Base-by-base conservation (phyloP, 2,113 vertebrate species). In the Sceloporus undulatus region DNA sequence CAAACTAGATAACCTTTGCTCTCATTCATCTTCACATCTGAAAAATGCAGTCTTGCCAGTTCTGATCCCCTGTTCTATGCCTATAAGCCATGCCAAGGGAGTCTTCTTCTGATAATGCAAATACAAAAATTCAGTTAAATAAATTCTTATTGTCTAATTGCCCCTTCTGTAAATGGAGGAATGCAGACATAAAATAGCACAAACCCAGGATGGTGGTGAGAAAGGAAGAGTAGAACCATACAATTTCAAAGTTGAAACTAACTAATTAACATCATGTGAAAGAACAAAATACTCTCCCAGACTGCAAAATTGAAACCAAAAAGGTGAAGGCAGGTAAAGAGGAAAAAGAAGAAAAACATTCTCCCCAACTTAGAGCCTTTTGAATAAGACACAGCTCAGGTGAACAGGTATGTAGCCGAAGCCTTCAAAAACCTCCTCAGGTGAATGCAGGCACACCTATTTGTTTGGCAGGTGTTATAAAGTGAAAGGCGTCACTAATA, bases 281-380 rank as follows among this genome's bases (percentile, higher is more conserved):
- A 48, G 48, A 48, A 48, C 48, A n/a, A 66, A 65, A 65, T 29
- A 14, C 74, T 27, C 54, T n/a, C 19, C 11, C 73, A 21, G 11
- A 80, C 87, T 66, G 84, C 77, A 79, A 85, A 62, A 0, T 0
- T 0, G 3, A 16, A 42, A 86, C 34, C 8, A n/a, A 34, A 59
- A 18, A 56, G 78, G 73, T 16, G 68, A n/a, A 11, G 27, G 68
- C 34, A n/a, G 4, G 0, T 40, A 23, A n/a, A 59, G 34, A 40
- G 1, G 29, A 54, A n/a, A 14, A 3, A 9, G 48, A 48, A 48
- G 48, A 34, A 34, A 34, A 34, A 34, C 27, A 34, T 79, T 79
- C 9, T 2, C 34, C 74, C 0, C 0, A 7, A 1, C 71, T 6
- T 6, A 4, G 2, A 82, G 38, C 0, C 27, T 48, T 40, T 21